Conservation (phyloP, 35 echinoderm and acorn worm genomes). For the Heliocidaris tuberculata region DNA sequence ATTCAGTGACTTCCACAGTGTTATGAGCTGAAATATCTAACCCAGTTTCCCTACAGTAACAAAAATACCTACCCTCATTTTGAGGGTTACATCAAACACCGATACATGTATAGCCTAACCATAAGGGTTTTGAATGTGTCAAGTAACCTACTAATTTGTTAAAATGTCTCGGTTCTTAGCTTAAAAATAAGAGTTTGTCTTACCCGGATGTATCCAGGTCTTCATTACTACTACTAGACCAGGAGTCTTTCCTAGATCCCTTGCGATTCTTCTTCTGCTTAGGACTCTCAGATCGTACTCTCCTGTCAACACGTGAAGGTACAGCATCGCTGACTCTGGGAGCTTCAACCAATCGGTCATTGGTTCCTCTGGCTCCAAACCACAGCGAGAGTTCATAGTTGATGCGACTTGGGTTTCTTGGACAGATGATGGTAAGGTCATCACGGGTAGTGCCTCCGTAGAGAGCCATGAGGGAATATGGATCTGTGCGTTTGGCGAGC, state of each 20-base stretch:
- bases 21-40: no score
- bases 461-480: constrained; percentile 77
- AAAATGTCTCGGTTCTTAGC: no score
- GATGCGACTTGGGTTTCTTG: constrained; percentile 77
- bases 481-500: constrained; percentile 87
- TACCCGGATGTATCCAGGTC: constrained; percentile 19
- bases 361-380: constrained; percentile 89
- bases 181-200: neutral
- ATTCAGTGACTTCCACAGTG: neutral
- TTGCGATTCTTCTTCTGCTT: constrained; percentile 70
- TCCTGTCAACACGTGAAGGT: neutral
- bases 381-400: constrained; percentile 85
- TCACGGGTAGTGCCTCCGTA: constrained; percentile 79
- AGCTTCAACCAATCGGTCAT: constrained; percentile 64
- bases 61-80: no score
- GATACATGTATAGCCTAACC: no score
- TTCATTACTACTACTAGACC: constrained; percentile 40
- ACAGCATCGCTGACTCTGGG: neutral
- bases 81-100: no score
- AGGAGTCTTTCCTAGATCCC: constrained; percentile 49
- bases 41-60: no score
- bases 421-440: constrained; percentile 76
- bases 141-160: no score
- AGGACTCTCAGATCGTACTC: constrained; percentile 24
- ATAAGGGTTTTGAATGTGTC: no score